Evolutionary conservation across 2,888 invertebrate genomes (phyloP), one percentile per base, ranked within the genome.

Genomic region (Cephonodes hylas): DNA sequence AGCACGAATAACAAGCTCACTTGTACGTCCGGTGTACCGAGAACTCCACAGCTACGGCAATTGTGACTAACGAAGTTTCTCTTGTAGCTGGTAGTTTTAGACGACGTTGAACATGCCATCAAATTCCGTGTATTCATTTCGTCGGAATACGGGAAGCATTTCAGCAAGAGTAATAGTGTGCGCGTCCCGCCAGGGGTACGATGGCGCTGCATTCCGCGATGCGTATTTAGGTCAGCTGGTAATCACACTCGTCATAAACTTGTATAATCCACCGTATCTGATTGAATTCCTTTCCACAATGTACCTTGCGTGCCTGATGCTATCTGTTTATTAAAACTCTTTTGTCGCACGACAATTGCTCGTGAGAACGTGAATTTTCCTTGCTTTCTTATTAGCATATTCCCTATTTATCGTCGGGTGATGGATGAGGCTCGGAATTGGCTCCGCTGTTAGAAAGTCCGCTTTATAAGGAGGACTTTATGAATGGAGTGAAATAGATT

Each of bases 201-300:
- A 44, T 68, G 68, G 73, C 67, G 69, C 74, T 76, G 74, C 72
- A 77, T 79, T 78, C 74, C 76, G 64, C 73, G 64, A 66, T 63
- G 73, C 65, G 71, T 76, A 79, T 81, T 77, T 79, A 79, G 86
- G 87, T 85, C 86, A 87, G 71, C 71, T 67, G 77, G 84, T 81
- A 87, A 87, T 88, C 83, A 82, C 75, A 71, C 70, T 74, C 75
- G 77, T 80, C 81, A 83, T 84, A 83, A 72, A 83, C 76, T 76
- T 76, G 77, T 84, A 83, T 83, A 74, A 85, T 80, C 80, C 74
- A 81, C 75, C 70, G 69, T 77, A 77, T 77, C 78, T 76, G 83
- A 82, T 80, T 75, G 74, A 73, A 72, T 73, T 75, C 72, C 65
- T 66, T 70, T 63, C 63, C 67, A 65, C 69, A 74, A 72, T 62